phyloP scores from a whole-genome alignment of 1,140 invertebrate genomes.

The Danaus melanippus region DNA sequence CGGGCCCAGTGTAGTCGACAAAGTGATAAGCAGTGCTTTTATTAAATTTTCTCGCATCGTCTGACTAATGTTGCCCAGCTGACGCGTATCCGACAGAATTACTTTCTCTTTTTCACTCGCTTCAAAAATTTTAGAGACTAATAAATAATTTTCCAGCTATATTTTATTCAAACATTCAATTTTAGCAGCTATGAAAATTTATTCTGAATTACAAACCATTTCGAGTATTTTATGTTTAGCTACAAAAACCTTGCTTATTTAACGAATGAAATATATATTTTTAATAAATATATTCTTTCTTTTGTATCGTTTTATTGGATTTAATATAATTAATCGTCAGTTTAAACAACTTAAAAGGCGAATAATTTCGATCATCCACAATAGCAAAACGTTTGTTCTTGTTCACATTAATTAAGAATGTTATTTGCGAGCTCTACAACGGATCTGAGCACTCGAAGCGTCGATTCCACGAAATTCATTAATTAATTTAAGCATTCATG shows the following conservation, averaged over 20 bases:
- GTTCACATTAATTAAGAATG: constrained; percentile 64
- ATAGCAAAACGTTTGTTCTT: constrained; percentile 52
- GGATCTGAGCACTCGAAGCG: constrained; percentile 30
- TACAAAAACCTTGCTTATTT: no score
- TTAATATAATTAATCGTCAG: constrained; percentile 10
- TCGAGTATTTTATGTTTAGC: no score
- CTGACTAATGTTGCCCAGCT: constrained; percentile 65
- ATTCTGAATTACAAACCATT: no score
- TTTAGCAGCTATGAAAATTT: no score
- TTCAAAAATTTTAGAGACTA: constrained; percentile 16
- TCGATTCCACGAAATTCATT: constrained; percentile 55
- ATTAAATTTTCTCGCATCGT: constrained; percentile 66
- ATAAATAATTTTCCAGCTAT: background rate
- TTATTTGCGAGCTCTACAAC: constrained; percentile 45
- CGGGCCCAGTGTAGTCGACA: constrained; percentile 26
- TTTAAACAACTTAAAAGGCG: constrained; percentile 35
- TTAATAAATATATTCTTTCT: background rate
- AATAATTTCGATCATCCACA: constrained; percentile 45
- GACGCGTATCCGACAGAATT: constrained; percentile 53
- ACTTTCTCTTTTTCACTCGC: constrained; percentile 47
- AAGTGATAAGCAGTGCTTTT: constrained; percentile 56
- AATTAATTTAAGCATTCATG: constrained; percentile 68
- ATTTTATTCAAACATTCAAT: no score
- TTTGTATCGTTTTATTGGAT: constrained; percentile 8
- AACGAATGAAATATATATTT: background rate